These are phyloP conservation scores for Xenopus laevis DNA, from an alignment of 2,113 vertebrate genomes.

Conservation along the genomic window DNA sequence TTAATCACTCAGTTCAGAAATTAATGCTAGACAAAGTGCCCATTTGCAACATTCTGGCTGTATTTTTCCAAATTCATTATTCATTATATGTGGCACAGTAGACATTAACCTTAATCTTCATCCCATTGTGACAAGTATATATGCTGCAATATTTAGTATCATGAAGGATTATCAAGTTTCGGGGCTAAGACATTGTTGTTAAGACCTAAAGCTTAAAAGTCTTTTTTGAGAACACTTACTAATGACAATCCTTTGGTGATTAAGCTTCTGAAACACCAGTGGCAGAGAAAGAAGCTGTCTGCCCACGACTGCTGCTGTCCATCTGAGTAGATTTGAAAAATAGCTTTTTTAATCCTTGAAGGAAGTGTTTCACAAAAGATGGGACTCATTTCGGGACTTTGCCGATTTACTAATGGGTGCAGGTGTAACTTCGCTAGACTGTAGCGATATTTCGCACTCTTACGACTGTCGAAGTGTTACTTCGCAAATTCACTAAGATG, in stretches of 20 bases:
- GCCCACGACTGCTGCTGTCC: too few relatives aligned
- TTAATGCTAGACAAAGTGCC: constrained; percentile 62
- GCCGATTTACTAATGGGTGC: too few relatives aligned
- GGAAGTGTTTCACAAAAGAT: too few relatives aligned
- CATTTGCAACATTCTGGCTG: constrained; percentile 54
- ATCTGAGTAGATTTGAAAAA: too few relatives aligned
- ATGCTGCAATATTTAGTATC: neutral
- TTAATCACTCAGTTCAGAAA: constrained; percentile 59
- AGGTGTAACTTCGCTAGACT: too few relatives aligned
- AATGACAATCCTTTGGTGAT: too few relatives aligned
- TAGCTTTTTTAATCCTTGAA: too few relatives aligned
- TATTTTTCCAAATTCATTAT: constrained; percentile 29
- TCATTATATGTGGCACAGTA: neutral
- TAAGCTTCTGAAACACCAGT: too few relatives aligned
- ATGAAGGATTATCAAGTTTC: neutral
- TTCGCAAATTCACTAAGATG: too few relatives aligned
- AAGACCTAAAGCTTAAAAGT: neutral
- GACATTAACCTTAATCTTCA: neutral
- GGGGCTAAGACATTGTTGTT: neutral
- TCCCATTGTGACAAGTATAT: neutral
- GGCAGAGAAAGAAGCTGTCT: accelerated
- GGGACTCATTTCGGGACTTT: too few relatives aligned
- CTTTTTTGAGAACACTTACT: neutral
- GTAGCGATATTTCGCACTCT: too few relatives aligned
- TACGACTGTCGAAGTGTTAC: too few relatives aligned